Conservation (phyloP, 2,797 vertebrate genomes). For the Acipenser transmontanus region DNA sequence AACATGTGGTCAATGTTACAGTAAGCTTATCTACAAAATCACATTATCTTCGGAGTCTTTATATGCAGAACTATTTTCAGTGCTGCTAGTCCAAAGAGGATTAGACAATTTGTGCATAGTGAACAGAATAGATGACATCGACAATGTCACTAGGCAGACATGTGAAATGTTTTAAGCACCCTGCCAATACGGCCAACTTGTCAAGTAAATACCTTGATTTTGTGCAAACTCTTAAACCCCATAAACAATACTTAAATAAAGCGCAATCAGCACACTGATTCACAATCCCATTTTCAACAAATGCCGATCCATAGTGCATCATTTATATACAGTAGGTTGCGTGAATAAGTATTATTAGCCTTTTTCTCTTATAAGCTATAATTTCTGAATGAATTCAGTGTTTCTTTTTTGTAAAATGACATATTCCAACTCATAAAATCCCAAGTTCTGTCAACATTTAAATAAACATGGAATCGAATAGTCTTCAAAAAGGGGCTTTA, state of each 20-base stretch:
- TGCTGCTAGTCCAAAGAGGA: slow-evolving; percentile 31
- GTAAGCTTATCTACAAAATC: slow-evolving; percentile 28
- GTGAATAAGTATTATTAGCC: slow-evolving; percentile 17
- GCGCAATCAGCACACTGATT: not conserved
- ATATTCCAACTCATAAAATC: too few species aligned
- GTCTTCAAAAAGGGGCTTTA: too few species aligned
- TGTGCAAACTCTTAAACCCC: slow-evolving; percentile 14
- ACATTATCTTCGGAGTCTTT: slow-evolving; percentile 28
- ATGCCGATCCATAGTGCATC: slow-evolving; percentile 22
- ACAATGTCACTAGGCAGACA: slow-evolving; percentile 34
- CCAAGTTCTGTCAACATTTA: too few species aligned
- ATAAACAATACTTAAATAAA: slow-evolving; percentile 19
- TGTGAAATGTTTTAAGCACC: slow-evolving; percentile 25
- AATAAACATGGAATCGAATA: too few species aligned
- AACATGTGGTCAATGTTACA: slow-evolving; percentile 27
- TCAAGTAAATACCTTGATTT: slow-evolving; percentile 6
- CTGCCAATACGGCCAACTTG: slow-evolving; percentile 12
- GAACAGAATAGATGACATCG: slow-evolving; percentile 40
- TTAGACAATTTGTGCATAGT: slow-evolving; percentile 36
- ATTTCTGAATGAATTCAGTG: slow-evolving; percentile 9
- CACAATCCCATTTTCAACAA: slow-evolving; percentile 24
- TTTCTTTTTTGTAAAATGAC: too few species aligned
- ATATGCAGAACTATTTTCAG: slow-evolving; percentile 29
- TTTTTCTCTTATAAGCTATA: slow-evolving; percentile 48
- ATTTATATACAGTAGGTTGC: not conserved